Evolutionary conservation across 2,888 invertebrate species (phyloP), one percentile per base, ranked within the genome.

Genomic region (Oscheius sp.): DNA sequence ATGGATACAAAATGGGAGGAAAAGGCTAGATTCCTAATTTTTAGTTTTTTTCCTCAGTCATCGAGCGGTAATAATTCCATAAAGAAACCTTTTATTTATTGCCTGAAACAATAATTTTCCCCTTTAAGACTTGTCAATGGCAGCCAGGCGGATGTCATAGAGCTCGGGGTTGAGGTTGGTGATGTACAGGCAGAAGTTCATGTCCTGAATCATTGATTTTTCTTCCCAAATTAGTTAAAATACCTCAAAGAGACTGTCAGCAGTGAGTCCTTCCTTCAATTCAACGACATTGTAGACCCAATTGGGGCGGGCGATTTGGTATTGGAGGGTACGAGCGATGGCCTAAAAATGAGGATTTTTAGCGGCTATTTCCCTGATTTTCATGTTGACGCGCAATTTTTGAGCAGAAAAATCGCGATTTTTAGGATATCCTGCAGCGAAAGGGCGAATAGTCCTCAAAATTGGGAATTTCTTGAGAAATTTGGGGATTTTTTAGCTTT

Each of bases 151-250:
- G 23, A 80, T 72, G 18, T 76, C 76, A 69, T 72, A 78, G 25
- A 80, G 59, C 29, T 73, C 74, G 1, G 29, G 18, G 27, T 76
- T 59, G 2, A 64, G 9, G 46, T 70, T 12, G n/a, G 76, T 73
- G 49, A 73, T 76, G 66, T 80, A 80, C 52, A 76, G 76, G 71
- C 80, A 80, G 80, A 80, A 80, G 76, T 80, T 78, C 69, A 68
- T 73, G 70, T 80, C 35, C 35, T 35, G 9, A 35, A 77, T n/a
- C n/a, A n/a, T n/a, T n/a, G n/a, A n/a, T n/a, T n/a, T n/a, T n/a
- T n/a, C n/a, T n/a, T n/a, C n/a, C n/a, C n/a, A 35, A 23, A n/a
- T 0, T 45, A 61, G 7, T 12, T 49, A 45, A 69, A 63, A 9
- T 35, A 35, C 66, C 41, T 53, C 29, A 5, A 68, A 46, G 59